phyloP scores from a whole-genome alignment of 2,797 vertebrate genomes.

The Microctenopoma lineatum region DNA sequence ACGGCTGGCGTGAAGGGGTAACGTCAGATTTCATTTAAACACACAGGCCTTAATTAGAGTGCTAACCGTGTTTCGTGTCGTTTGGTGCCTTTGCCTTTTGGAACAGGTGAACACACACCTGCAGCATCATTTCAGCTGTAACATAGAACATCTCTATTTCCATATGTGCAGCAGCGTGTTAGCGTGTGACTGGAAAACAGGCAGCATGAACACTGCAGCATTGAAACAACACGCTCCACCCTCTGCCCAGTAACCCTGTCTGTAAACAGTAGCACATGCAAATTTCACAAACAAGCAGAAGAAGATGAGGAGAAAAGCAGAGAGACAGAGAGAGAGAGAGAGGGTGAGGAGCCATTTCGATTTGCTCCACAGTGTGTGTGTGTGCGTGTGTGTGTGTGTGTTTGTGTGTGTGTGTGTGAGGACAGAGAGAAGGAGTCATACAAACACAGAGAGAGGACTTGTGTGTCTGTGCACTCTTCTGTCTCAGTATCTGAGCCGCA shows the following conservation, averaged over 20 bases:
- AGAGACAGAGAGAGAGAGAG: slow-evolving; percentile 17
- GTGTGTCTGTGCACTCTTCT: slow-evolving; percentile 49
- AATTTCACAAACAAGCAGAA: slow-evolving; percentile 48
- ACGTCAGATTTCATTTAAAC: slow-evolving; percentile 12
- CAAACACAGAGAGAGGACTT: slow-evolving; percentile 27
- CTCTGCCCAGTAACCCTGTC: slow-evolving; percentile 50
- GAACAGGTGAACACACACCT: background rate
- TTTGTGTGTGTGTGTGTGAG: slow-evolving; percentile 10
- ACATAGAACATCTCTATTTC: background rate
- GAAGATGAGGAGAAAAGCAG: slow-evolving; percentile 36
- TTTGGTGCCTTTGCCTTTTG: background rate
- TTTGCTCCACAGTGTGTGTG: slow-evolving; percentile 19
- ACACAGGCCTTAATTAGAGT: background rate
- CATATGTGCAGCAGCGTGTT: background rate
- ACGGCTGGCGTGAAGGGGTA: background rate
- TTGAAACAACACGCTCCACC: slow-evolving; percentile 39
- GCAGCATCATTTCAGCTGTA: background rate
- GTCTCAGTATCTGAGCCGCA: slow-evolving; percentile 58
- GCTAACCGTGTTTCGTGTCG: too few relatives aligned
- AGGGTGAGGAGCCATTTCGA: slow-evolving; percentile 24
- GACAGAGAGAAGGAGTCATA: background rate
- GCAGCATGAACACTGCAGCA: slow-evolving; percentile 33
- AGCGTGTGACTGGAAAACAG: slow-evolving; percentile 4
- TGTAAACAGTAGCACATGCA: slow-evolving; percentile 60
- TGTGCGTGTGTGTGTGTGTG: slow-evolving; percentile 15